phyloP scores from a whole-genome alignment of 2,888 invertebrate species.

The Blastobasis lacticolella region DNA sequence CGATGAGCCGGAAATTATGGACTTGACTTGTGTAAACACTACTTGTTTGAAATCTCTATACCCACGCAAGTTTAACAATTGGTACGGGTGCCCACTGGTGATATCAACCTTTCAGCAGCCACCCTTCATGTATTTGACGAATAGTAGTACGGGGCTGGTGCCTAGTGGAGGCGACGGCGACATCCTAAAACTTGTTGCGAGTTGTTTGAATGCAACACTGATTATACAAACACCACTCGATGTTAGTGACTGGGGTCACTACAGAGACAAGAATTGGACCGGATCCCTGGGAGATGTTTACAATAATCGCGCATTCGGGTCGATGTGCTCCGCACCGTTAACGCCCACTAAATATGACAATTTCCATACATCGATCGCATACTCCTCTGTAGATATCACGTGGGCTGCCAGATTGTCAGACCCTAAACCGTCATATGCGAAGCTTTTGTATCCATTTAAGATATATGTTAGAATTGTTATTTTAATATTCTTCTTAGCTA shows the following conservation, averaged over 20 bases:
- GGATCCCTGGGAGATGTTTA: conserved; percentile 44
- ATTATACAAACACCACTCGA: conserved; percentile 25
- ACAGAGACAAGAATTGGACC: conserved; percentile 40
- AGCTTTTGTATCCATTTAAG: conserved; percentile 39
- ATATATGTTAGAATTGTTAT: conserved; percentile 26
- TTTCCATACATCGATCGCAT: conserved; percentile 45
- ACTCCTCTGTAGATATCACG: conserved; percentile 42
- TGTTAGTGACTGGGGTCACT: conserved; percentile 29
- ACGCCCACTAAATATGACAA: conserved; percentile 33
- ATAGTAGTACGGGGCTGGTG: conserved; percentile 16
- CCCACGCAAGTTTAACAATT: conserved; percentile 31
- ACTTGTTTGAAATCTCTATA: conserved; percentile 28
- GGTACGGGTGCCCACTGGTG: conserved; percentile 30
- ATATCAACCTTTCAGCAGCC: conserved; percentile 44
- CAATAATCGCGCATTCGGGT: conserved; percentile 29
- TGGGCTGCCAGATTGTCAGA: conserved; percentile 37
- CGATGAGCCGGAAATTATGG: conserved; percentile 22
- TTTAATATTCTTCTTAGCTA: conserved; percentile 28
- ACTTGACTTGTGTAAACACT: conserved; percentile 24
- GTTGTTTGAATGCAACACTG: conserved; percentile 40
- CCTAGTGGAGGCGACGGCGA: conserved; percentile 41
- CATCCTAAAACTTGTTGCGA: conserved; percentile 30
- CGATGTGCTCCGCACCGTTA: conserved; percentile 37
- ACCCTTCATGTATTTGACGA: conserved; percentile 41
- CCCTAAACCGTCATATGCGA: conserved; percentile 35